Base-by-base conservation (phyloP, 2,888 invertebrate species). In the Trachelus tabidus region DNA sequence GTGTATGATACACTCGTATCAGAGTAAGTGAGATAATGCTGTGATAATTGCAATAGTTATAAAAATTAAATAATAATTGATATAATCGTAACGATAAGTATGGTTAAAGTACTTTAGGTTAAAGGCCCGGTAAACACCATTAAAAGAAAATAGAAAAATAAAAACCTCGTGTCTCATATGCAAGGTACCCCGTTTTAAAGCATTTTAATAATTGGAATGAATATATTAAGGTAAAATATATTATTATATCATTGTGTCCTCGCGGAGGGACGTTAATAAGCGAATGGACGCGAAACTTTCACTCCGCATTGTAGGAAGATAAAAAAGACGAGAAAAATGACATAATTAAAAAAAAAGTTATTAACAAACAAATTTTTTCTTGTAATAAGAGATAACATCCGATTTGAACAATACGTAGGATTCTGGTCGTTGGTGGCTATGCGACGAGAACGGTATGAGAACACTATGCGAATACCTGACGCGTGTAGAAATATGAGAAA, bases 141-240 rank as follows among this genome's bases (percentile, higher is more conserved):
- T 81, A 37, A 37, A 37, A 85, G 86, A 88, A 15, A 40, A 85
- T 85, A 81, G 15, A 40, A 40, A 85, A 75, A 85, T 74, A 79
- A 77, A 85, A 85, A 85, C 86, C 86, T 88, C 84, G 85, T 84
- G 82, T 87, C 83, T 40, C 40, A 40, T 86, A 84, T 84, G 84
- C 83, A 85, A 88, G 85, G 87, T 89, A 86, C 87, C 88, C 87
- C 87, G 83, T 9, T 30, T 89, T 90, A 89, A 90, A 90, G 90
- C 88, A 87, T 89, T 83, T 83, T 82, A 40, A 84, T 82, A 87
- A 86, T 87, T 90, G 90, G 90, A 90, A 90, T 90, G 90, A 89
- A 90, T 90, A 88, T 88, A 88, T 88, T 88, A 89, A 87, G 86
- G 84, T 88, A 89, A 88, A 89, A 88, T 88, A 89, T 87, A 86